Percentiles rank a stretch among this genome's conserved stretches.
phyloP scores from a whole-genome alignment of 2,797 vertebrate species.

The Hyperoplus lanceolatus region DNA sequence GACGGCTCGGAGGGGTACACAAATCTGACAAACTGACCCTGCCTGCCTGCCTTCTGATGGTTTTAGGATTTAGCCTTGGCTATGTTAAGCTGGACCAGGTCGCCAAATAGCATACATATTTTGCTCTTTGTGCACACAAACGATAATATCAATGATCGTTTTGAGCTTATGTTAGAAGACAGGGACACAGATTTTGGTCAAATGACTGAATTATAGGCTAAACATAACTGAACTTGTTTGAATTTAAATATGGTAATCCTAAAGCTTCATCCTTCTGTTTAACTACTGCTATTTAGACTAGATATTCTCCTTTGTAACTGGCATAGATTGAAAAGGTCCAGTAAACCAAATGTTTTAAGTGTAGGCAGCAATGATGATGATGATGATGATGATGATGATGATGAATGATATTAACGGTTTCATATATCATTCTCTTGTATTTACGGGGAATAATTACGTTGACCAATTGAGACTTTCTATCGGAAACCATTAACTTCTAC shows the following conservation, averaged over 20 bases:
- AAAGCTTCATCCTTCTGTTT: neutral
- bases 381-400: too few relatives aligned
- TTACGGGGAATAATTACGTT: neutral
- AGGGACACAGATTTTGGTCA: neutral
- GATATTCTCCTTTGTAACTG: neutral
- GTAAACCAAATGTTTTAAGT: too few relatives aligned
- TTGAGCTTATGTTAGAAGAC: neutral
- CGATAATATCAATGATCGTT: neutral
- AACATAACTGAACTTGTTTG: neutral
- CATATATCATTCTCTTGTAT: neutral
- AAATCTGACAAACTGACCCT: slow-evolving; percentile 34
- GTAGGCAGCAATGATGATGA: too few relatives aligned
- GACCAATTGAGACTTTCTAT: neutral
- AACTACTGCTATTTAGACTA: neutral
- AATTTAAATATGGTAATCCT: neutral
- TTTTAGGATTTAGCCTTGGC: slow-evolving; percentile 30
- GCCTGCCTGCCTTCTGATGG: neutral
- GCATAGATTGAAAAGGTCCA: neutral
- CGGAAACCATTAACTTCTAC: neutral
- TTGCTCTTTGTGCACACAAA: slow-evolving; percentile 15
- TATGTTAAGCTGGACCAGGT: slow-evolving; percentile 40
- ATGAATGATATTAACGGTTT: neutral
- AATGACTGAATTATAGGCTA: neutral
- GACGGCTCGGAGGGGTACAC: slow-evolving; percentile 51
- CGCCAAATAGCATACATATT: neutral